phyloP scores from a whole-genome alignment of 2,113 vertebrate genomes.

The Bubo blakistoni region DNA sequence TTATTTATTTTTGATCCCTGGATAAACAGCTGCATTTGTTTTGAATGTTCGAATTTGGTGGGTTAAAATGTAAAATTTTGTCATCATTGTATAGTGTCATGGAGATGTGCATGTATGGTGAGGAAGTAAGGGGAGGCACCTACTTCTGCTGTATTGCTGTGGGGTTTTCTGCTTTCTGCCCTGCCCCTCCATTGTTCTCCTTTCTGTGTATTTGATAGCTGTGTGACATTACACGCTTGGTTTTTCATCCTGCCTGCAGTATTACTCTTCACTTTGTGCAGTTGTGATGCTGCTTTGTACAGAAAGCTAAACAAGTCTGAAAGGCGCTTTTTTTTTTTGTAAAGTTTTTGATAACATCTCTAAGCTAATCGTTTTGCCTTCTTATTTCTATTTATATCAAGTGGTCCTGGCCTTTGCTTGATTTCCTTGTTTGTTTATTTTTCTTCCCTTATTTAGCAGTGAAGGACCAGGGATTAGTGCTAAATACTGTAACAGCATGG shows the following conservation, averaged over 20 bases:
- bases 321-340: neutral
- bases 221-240: neutral
- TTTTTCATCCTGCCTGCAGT: neutral
- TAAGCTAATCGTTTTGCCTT: neutral
- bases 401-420: neutral
- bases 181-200: neutral
- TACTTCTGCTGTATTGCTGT: neutral
- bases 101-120: neutral
- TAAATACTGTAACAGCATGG: neutral
- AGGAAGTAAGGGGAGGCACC: neutral
- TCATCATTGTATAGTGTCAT: neutral
- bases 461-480: constrained; percentile 2
- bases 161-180: neutral
- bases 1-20: neutral
- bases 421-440: constrained; percentile 14
- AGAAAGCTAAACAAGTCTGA: neutral
- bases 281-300: neutral
- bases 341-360: neutral
- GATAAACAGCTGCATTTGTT: neutral
- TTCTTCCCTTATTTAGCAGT: neutral
- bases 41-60: neutral
- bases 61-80: neutral
- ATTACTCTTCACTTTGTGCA: neutral
- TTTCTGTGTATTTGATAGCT: neutral
- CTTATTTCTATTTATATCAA: neutral